Evolutionary conservation across 2,888 invertebrate genomes (phyloP).

Genomic region (Eupeodes luniger): DNA sequence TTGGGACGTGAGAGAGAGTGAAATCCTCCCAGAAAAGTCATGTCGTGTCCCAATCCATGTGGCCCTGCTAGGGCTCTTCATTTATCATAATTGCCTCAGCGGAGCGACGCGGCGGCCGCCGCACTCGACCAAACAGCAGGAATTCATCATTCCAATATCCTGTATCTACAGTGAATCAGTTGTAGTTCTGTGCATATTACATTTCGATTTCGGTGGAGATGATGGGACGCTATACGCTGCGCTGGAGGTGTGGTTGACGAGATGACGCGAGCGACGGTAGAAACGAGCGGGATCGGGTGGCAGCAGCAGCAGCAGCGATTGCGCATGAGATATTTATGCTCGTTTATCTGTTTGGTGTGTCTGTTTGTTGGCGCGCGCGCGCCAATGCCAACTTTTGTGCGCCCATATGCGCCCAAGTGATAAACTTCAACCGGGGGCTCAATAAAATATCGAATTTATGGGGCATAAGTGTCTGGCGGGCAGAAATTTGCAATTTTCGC

Average conservation of each 20-base stretch:
- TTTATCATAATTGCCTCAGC: slow-evolving; percentile 76
- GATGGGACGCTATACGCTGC: neutral
- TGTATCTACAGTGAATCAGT: slow-evolving; percentile 51
- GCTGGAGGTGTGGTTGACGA: neutral
- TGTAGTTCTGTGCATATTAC: slow-evolving; percentile 64
- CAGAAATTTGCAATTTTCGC: slow-evolving; percentile 78
- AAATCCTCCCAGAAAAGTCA: slow-evolving; percentile 43
- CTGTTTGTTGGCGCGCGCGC: slow-evolving; percentile 58
- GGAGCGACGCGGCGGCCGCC: neutral
- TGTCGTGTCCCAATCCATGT: slow-evolving; percentile 59
- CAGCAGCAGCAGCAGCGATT: slow-evolving; percentile 44
- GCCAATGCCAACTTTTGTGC: slow-evolving; percentile 64
- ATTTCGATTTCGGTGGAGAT: slow-evolving; percentile 62
- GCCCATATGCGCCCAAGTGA: slow-evolving; percentile 77
- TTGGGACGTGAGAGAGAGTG: slow-evolving; percentile 28
- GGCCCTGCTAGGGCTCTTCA: slow-evolving; percentile 70
- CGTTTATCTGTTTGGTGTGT: slow-evolving; percentile 54
- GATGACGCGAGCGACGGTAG: neutral
- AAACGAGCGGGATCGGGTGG: neutral
- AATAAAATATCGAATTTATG: slow-evolving; percentile 79
- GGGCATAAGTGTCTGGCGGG: slow-evolving; percentile 78
- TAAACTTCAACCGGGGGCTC: slow-evolving; percentile 78
- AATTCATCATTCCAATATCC: slow-evolving; percentile 77
- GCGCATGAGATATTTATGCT: slow-evolving; percentile 72
- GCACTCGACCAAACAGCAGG: slow-evolving; percentile 74